A percentile compares a stretch with the other conserved stretches of the same genome.
These are phyloP conservation scores for Idris sp. DNA, from an alignment of 1,140 invertebrate species.

Conservation along the genomic window DNA sequence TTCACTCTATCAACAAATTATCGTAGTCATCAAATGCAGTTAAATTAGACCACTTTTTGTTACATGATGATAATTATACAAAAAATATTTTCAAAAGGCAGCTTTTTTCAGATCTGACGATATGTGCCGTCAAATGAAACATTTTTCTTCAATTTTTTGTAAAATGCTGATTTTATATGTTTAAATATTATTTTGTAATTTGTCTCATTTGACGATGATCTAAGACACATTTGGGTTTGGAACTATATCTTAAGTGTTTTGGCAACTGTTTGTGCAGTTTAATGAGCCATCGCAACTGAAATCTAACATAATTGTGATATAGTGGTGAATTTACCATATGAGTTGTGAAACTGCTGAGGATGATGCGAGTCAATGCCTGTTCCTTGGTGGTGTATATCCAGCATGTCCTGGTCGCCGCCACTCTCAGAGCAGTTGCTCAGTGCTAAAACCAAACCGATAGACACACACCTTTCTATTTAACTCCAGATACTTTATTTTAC, in stretches of 20 bases:
- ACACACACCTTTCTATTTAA: conserved; percentile 78
- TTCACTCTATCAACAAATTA: too few relatives aligned
- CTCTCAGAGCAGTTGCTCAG: conserved; percentile 79
- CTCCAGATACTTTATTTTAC: conserved; percentile 61
- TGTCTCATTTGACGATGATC: not conserved
- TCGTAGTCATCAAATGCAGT: too few relatives aligned
- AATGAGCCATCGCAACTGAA: conserved; percentile 46
- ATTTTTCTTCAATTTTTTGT: too few relatives aligned
- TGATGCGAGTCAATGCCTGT: conserved; percentile 76
- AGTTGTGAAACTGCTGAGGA: conserved; percentile 79
- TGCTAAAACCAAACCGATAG: conserved; percentile 80
- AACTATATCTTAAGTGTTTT: conserved; percentile 10
- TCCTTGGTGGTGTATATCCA: conserved; percentile 77
- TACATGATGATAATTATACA: too few relatives aligned
- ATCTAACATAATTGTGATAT: conserved; percentile 60
- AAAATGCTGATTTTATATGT: too few relatives aligned
- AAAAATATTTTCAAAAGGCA: too few relatives aligned
- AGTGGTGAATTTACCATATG: conserved; percentile 78
- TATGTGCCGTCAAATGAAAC: conserved; percentile 1
- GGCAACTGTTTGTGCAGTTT: conserved; percentile 50
- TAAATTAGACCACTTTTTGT: too few relatives aligned
- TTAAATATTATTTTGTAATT: too few relatives aligned
- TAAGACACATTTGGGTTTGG: conserved; percentile 14
- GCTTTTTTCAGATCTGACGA: too few relatives aligned
- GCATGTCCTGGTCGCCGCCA: conserved; percentile 77